Evolutionary conservation across 2,888 invertebrate species (phyloP), one percentile per base, ranked within the genome.

Genomic region (Germaria angustata): DNA sequence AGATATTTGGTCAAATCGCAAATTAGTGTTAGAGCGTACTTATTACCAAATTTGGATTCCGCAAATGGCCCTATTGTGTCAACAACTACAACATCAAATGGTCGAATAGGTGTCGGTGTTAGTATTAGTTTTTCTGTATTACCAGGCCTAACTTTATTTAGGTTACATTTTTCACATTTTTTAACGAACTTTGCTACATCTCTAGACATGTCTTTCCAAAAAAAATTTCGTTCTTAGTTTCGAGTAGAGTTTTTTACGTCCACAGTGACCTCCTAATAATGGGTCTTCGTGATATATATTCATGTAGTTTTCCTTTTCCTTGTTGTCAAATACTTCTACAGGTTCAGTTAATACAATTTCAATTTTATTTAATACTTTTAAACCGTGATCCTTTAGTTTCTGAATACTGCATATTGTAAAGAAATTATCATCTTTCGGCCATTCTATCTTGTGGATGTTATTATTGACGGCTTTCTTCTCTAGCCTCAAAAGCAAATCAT

Each of bases 1-100:
- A 87, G 36, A 51, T 79, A 82, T 24, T 73, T 82, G 53, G 65
- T 86, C 72, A 84, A 85, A 81, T 78, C 86, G 69, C 75, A 87
- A 6, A 79, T 84, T 20, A 61, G 15, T 13, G 72, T 72, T 32
- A 72, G 15, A 39, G 61, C 72, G 24, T 66, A 84, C 36, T 76
- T 73, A 20, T 81, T 80, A 20, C 78, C 84, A 55, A 63, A 20
- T 24, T 81, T 44, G 9, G 79, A 80, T 46, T 46, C 73, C n/a
- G 77, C 72, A n/a, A 85, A 68, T 46, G 82, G 84, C 41, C 85
- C 85, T 34, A 85, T 83, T 28, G 84, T 84, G 51, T 84, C 83
- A 41, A 84, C 76, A n/a, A n/a, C n/a, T n/a, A n/a, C n/a, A 72
- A 28, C 28, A 28, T 28, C 28, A 6, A 28, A 28, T 28, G 28